Percentiles rank a stretch among this genome's conserved stretches.
These are phyloP conservation scores for Cinclus cinclus DNA, from an alignment of 2,113 vertebrate genomes.

Conservation along the genomic window DNA sequence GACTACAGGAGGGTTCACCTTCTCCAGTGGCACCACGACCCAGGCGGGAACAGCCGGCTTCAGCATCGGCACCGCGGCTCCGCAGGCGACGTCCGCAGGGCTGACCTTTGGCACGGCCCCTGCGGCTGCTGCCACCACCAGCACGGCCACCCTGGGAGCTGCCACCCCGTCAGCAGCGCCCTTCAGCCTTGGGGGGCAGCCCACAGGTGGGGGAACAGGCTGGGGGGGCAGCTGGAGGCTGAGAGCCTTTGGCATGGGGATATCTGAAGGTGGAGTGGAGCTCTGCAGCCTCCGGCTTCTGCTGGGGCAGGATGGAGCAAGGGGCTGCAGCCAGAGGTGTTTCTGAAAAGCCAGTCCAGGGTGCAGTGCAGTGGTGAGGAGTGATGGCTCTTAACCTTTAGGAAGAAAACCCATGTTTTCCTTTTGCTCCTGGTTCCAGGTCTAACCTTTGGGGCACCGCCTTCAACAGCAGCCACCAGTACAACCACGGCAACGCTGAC, in stretches of 20 bases:
- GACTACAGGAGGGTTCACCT: not conserved
- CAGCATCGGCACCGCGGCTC: not conserved
- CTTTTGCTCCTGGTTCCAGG: not conserved
- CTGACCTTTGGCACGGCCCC: constrained; percentile 75
- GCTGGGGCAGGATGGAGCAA: fast-evolving
- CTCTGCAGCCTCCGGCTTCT: not conserved
- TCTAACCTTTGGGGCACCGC: constrained; percentile 28
- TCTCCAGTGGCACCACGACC: not conserved
- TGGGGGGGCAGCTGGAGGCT: not conserved
- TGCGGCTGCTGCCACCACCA: constrained; percentile 16
- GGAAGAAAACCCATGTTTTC: not conserved
- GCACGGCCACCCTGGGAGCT: constrained; percentile 19
- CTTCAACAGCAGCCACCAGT: constrained; percentile 5
- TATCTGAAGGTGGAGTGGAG: fast-evolving
- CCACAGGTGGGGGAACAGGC: constrained; percentile 55
- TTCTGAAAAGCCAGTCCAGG: fast-evolving
- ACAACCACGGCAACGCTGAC: not conserved
- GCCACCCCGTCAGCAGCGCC: constrained; percentile 49
- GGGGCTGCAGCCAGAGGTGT: not conserved
- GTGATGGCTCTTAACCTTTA: not conserved
- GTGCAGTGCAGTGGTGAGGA: not conserved
- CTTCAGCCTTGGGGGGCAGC: constrained; percentile 58
- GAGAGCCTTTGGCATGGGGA: fast-evolving
- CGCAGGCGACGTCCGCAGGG: not conserved
- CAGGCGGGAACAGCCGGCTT: constrained; percentile 15